Evolutionary conservation across 2,888 invertebrate species (phyloP).

Genomic region (Chrysodeixis includens): DNA sequence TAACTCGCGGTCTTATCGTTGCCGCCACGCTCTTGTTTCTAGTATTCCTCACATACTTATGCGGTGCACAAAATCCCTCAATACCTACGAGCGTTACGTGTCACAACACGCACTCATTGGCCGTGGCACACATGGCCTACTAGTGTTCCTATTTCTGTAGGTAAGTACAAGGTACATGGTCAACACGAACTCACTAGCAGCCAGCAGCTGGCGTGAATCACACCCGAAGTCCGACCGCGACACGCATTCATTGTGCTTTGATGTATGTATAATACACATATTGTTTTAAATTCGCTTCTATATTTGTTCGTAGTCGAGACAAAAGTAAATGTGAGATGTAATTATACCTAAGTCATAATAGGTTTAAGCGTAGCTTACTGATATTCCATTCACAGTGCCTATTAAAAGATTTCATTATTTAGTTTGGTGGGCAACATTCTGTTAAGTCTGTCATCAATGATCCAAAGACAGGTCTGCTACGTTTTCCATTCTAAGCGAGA

Average conservation of each 20-base stretch:
- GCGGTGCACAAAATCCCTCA: conserved; percentile 18
- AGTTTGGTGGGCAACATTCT: no score
- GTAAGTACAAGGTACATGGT: not conserved
- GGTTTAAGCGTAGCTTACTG: no score
- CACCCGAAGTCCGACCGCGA: conserved; percentile 31
- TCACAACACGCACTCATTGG: not conserved
- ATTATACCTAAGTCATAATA: not conserved
- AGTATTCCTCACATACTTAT: conserved; percentile 9
- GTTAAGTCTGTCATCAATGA: no score
- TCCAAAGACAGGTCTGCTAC: not conserved
- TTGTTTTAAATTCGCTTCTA: conserved; percentile 23
- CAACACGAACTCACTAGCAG: not conserved
- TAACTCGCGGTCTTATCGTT: conserved; percentile 44
- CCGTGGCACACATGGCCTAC: not conserved
- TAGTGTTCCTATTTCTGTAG: not conserved
- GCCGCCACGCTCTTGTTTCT: conserved; percentile 3
- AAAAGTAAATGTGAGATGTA: not conserved
- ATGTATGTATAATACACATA: conserved; percentile 34
- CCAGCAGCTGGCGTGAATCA: not conserved
- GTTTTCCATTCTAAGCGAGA: not conserved
- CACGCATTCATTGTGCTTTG: conserved; percentile 35
- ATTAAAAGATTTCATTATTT: no score
- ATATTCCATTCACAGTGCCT: no score
- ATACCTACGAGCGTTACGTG: not conserved
- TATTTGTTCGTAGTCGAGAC: conserved; percentile 23